Evolutionary conservation across 2,888 invertebrate genomes (phyloP).

Genomic region (Callyntrura guangdongensis): DNA sequence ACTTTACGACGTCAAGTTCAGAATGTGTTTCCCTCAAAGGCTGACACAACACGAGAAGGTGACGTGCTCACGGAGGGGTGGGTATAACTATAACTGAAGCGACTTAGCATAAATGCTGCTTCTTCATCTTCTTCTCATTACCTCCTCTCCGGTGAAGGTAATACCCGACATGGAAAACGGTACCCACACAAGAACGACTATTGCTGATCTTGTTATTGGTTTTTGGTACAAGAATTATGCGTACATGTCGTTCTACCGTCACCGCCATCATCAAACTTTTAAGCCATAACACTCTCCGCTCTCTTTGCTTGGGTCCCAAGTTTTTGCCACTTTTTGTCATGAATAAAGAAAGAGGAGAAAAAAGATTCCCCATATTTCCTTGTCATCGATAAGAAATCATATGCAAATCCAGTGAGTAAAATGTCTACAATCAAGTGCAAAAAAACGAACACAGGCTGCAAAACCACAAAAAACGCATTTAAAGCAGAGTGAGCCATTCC

Average conservation of each 20-base stretch:
- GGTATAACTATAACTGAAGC: constrained; percentile 21
- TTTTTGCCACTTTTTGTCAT: constrained; percentile 51
- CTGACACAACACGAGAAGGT: constrained; percentile 42
- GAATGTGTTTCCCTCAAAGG: constrained; percentile 50
- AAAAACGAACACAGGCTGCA: not conserved
- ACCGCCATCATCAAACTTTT: constrained; percentile 49
- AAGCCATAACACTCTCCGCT: constrained; percentile 37
- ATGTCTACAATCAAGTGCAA: constrained; percentile 45
- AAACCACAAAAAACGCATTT: constrained; percentile 40
- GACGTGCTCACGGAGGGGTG: constrained; percentile 12
- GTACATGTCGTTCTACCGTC: not conserved
- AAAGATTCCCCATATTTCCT: constrained; percentile 68
- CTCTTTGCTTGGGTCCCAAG: constrained; percentile 34
- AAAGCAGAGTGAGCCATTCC: not conserved
- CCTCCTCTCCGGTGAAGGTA: too few species aligned
- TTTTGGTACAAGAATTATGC: not conserved
- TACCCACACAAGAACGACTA: constrained; percentile 31
- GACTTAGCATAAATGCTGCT: constrained; percentile 10
- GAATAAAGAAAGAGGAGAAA: constrained; percentile 55
- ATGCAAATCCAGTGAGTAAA: constrained; percentile 67
- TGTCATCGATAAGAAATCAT: constrained; percentile 74
- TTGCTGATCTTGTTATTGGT: constrained; percentile 46
- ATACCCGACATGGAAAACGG: constrained; percentile 18
- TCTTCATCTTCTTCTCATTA: not conserved
- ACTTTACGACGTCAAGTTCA: constrained; percentile 61